Base-by-base conservation (phyloP, 2,797 vertebrate genomes). In the Enteromius afrohamiltoni region DNA sequence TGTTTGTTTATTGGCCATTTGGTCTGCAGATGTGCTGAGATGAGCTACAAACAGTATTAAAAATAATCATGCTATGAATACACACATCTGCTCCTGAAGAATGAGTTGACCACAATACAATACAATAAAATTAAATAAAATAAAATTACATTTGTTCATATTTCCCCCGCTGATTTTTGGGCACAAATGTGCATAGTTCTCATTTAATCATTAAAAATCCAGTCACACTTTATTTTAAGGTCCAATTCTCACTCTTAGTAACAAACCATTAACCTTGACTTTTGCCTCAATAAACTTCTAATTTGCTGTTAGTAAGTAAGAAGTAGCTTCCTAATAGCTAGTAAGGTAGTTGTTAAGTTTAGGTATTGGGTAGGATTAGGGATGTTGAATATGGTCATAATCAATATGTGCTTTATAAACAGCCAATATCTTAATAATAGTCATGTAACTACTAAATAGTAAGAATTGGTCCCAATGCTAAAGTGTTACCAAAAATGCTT, bases 1-100 rank as follows among this genome's bases (percentile, higher is more conserved):
- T 65, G 60, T 76, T 83, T 77, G 64, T 83, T 77, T 77, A 45
- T 76, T 6, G 26, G 11, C 47, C 62, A 77, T 77, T 83, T 68
- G 62, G 23, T 42, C 34, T 76, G 64, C 55, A 55, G 81, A 82
- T 82, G 73, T 76, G 47, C 31, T 45, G 71, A 53, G 70, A 82
- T 53, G 80, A 75, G 60, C 60, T 55, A 14, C 29, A 67, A 53
- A 74, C 29, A 53, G 23, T 26, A 6, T 26, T 11, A 74, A 34
- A 42, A 42, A 13, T 13, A 51, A 17, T 64, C n/a, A 74, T 19
- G 70, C 21, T 23, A n/a, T 65, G 14, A 53, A 76, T 21, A 68
- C 47, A 75, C 60, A 26, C 77, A 67, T 51, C 47, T 79, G 47
- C 45, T 53, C 14, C 29, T 17, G 29, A 79, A 17, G 19, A 73